These are phyloP conservation scores for Meliscaeva auricollis DNA, from an alignment of 2,888 invertebrate genomes.

Conservation along the genomic window DNA sequence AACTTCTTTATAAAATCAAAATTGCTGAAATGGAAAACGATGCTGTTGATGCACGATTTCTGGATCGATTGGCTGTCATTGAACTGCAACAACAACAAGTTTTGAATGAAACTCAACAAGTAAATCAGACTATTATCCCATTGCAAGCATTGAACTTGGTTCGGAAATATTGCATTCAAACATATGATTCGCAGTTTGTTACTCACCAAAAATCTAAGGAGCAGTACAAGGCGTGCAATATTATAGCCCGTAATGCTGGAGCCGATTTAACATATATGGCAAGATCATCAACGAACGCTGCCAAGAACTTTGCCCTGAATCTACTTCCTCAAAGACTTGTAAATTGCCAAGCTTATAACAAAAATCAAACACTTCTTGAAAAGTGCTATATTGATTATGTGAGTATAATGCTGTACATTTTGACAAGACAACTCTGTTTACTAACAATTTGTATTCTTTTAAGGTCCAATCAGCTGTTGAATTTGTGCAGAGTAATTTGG, in stretches of 20 bases:
- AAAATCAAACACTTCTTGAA: not conserved
- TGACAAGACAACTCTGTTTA: not conserved
- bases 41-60: slow-evolving; percentile 5
- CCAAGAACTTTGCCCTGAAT: not conserved
- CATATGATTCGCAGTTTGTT: slow-evolving; percentile 16
- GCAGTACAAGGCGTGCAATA: not conserved
- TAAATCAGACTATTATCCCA: slow-evolving; percentile 27
- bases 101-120: slow-evolving; percentile 23
- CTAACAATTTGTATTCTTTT: too few relatives aligned
- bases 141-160: slow-evolving; percentile 26
- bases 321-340: not conserved
- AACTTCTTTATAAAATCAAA: slow-evolving; percentile 33
- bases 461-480: not conserved
- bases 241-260: not conserved
- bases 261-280: not conserved
- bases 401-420: not conserved
- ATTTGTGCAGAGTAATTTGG: not conserved
- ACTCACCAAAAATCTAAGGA: not conserved
- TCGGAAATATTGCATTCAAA: slow-evolving; percentile 59
- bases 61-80: slow-evolving; percentile 28
- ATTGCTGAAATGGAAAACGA: slow-evolving; percentile 9
- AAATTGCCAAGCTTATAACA: not conserved
- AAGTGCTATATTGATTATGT: not conserved
- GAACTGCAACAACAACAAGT: slow-evolving; percentile 19
- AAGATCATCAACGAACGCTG: not conserved